phyloP scores from a whole-genome alignment of 2,113 vertebrate species.

The Canis aureus region DNA sequence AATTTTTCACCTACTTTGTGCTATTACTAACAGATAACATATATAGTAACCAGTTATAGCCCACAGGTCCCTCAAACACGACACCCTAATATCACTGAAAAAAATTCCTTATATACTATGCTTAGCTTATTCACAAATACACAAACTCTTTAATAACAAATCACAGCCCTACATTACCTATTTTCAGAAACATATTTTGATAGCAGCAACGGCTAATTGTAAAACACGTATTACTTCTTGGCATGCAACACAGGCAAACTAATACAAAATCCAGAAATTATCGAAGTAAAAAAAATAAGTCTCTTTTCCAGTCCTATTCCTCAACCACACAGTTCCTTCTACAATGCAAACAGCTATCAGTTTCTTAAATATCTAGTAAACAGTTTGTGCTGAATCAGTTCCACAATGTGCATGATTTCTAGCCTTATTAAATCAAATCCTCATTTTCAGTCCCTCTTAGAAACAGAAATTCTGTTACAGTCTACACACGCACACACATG shows the following conservation, averaged over 20 bases:
- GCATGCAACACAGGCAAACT: background rate
- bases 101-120: background rate
- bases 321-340: background rate
- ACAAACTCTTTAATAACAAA: background rate
- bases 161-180: background rate
- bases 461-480: background rate
- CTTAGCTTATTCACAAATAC: background rate
- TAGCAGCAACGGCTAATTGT: background rate
- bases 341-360: background rate
- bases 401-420: background rate
- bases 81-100: background rate
- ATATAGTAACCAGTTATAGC: constrained; percentile 10
- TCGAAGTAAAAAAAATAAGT: background rate
- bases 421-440: background rate
- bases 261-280: constrained; percentile 17
- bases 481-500: background rate
- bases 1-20: constrained; percentile 8
- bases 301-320: background rate
- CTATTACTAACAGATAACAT: background rate
- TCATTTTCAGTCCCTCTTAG: background rate
- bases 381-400: background rate
- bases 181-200: constrained; percentile 12
- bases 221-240: background rate
- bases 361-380: constrained; percentile 19
- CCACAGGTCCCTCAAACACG: background rate